phyloP scores from a whole-genome alignment of 2,888 invertebrate species.

The Apamea anceps region DNA sequence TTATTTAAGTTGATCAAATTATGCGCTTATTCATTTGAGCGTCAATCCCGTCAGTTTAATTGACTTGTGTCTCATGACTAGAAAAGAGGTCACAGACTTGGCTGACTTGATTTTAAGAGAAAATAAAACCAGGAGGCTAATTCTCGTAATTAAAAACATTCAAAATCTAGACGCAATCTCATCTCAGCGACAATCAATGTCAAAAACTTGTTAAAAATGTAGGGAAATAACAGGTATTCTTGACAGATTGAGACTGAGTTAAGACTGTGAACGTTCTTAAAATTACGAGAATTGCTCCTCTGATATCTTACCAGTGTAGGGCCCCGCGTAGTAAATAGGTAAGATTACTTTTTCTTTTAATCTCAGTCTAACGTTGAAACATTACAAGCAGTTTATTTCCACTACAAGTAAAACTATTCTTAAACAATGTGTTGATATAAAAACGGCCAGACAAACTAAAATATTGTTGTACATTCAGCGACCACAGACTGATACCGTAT shows the following conservation, averaged over 20 bases:
- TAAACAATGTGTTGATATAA: constrained; percentile 26
- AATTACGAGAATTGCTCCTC: too few relatives aligned
- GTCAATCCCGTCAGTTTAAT: not conserved
- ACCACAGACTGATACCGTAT: not conserved
- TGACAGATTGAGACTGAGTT: too few relatives aligned
- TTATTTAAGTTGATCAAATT: not conserved
- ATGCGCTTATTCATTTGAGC: not conserved
- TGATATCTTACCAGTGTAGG: not conserved
- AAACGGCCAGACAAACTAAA: constrained; percentile 16
- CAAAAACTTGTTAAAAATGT: too few relatives aligned
- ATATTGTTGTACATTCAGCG: constrained; percentile 23
- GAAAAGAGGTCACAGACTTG: not conserved
- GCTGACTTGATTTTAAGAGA: not conserved
- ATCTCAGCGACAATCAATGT: too few relatives aligned
- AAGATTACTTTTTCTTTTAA: constrained; percentile 24
- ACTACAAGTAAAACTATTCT: constrained; percentile 28
- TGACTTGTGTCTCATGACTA: not conserved
- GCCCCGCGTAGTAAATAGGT: not conserved
- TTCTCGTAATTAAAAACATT: too few relatives aligned
- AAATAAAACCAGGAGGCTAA: not conserved
- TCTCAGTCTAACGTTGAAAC: constrained; percentile 25
- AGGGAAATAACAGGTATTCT: too few relatives aligned
- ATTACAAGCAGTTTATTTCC: constrained; percentile 41
- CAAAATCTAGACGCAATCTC: too few relatives aligned
- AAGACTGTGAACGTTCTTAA: too few relatives aligned